These are phyloP conservation scores for Anolis apletophallus DNA, from an alignment of 2,797 vertebrate genomes.

Conservation along the genomic window DNA sequence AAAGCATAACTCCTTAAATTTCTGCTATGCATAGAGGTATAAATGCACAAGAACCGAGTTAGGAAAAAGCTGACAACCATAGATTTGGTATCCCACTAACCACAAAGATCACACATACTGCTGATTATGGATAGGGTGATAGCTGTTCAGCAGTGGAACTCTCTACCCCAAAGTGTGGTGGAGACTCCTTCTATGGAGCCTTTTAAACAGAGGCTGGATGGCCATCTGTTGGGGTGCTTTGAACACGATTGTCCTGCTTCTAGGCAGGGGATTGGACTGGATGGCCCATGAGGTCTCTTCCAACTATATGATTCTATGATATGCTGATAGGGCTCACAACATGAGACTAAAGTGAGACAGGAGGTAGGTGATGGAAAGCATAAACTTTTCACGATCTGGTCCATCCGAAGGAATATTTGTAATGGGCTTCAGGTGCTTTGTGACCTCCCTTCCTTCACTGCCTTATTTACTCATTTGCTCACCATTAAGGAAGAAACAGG, in stretches of 20 bases:
- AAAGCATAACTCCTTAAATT: neutral
- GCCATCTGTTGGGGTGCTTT: no score
- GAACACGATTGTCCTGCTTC: no score
- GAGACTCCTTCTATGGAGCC: no score
- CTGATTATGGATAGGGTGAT: neutral
- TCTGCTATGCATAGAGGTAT: neutral
- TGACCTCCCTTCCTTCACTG: constrained; percentile 46
- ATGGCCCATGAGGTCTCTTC: no score
- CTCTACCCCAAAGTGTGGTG: no score
- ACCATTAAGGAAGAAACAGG: constrained; percentile 71
- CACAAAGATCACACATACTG: no score
- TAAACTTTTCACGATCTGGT: neutral
- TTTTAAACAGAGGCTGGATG: no score
- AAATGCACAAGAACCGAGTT: neutral
- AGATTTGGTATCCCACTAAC: neutral
- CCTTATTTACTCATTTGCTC: constrained; percentile 72
- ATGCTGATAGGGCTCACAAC: neutral
- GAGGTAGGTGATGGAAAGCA: neutral
- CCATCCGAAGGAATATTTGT: neutral
- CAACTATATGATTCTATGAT: no score
- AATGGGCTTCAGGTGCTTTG: constrained; percentile 44
- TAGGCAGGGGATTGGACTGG: no score
- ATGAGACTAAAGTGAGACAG: neutral
- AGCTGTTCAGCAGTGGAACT: no score
- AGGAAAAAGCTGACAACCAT: neutral